Percentiles rank a stretch among this genome's conserved stretches.
Conservation (phyloP, 2,797 vertebrate genomes). For the Oophaga sylvatica region DNA sequence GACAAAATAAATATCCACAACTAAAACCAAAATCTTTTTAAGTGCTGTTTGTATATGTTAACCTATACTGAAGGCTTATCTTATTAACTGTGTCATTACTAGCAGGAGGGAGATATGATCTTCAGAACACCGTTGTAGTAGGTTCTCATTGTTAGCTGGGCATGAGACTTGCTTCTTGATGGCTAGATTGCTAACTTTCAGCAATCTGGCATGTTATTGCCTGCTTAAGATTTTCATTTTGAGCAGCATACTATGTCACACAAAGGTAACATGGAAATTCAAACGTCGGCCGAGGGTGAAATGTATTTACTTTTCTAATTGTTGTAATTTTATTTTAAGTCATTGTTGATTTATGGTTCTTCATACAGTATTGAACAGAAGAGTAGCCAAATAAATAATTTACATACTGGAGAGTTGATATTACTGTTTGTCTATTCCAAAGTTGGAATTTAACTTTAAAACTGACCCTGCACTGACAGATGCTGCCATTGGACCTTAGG, state of each 20-base stretch:
- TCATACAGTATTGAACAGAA: neutral
- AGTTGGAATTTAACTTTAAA: neutral
- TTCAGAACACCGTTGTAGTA: neutral
- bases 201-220: neutral
- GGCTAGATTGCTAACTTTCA: neutral
- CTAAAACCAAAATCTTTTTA: conserved; percentile 25
- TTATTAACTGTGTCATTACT: neutral
- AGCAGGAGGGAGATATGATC: conserved; percentile 1
- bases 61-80: conserved; percentile 18
- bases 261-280: neutral
- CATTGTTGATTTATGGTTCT: neutral
- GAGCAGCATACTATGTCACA: neutral
- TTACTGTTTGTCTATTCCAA: neutral
- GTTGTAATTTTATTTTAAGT: neutral
- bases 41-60: conserved; percentile 43
- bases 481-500: neutral
- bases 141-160: neutral
- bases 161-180: neutral
- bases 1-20: conserved; percentile 45
- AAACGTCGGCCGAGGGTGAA: neutral
- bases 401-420: neutral
- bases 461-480: neutral
- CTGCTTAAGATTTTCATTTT: neutral
- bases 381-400: neutral
- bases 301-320: neutral